Conservation (phyloP, 2,797 vertebrate genomes). For the Micromesistius poutassou region DNA sequence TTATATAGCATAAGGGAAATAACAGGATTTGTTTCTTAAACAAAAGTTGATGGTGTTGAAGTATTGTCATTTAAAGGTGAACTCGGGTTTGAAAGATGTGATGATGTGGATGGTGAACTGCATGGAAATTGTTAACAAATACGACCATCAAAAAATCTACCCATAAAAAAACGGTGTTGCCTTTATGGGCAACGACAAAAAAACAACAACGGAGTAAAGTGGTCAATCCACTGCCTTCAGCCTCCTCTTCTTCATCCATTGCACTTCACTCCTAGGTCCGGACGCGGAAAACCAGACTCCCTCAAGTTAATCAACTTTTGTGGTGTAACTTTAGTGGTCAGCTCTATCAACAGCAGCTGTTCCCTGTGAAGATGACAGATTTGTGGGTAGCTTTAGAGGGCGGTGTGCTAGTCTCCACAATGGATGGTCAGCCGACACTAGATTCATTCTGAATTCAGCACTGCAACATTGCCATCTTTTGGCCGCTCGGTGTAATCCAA, state of each 20-base stretch:
- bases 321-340: constrained; percentile 49
- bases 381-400: constrained; percentile 48
- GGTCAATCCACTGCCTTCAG: neutral
- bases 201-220: neutral
- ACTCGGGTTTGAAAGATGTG: constrained; percentile 4
- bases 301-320: constrained; percentile 53
- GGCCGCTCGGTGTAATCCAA: constrained; percentile 66
- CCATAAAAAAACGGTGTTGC: neutral
- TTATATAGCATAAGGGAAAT: constrained; percentile 6
- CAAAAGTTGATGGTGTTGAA: neutral
- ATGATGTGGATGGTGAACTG: neutral
- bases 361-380: constrained; percentile 51
- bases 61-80: neutral
- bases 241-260: constrained; percentile 25
- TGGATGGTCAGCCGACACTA: constrained; percentile 43
- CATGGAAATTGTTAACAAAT: constrained; percentile 4
- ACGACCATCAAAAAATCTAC: constrained; percentile 1
- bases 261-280: constrained; percentile 33
- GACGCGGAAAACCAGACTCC: constrained; percentile 15
- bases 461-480: constrained; percentile 85
- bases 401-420: constrained; percentile 50
- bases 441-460: constrained; percentile 71
- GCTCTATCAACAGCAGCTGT: constrained; percentile 47
- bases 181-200: neutral
- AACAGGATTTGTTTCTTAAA: neutral